phyloP scores from a whole-genome alignment of 2,113 vertebrate species.

The Eira barbara region DNA sequence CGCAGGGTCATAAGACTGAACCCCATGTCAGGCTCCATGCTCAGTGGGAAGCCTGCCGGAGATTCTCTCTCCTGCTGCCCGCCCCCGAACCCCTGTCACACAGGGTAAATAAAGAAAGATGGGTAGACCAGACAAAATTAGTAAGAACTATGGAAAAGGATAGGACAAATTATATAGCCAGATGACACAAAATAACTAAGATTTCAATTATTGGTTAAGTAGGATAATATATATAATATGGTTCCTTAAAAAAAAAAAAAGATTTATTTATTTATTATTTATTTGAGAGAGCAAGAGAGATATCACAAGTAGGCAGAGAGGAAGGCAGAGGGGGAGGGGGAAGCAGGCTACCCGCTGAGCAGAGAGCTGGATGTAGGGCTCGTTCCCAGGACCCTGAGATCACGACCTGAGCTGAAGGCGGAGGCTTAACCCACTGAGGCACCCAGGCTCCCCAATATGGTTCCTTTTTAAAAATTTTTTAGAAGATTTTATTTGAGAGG shows the following conservation, averaged over 20 bases:
- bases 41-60: not conserved
- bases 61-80: not conserved
- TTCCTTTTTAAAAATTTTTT: too few relatives aligned
- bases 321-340: too few relatives aligned
- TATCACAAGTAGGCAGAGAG: not conserved
- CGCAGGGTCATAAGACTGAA: not conserved
- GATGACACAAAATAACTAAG: not conserved
- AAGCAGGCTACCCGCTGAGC: not conserved
- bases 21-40: not conserved
- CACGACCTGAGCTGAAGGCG: too few relatives aligned
- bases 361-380: not conserved
- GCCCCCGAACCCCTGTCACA: not conserved
- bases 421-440: too few relatives aligned
- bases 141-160: not conserved
- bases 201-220: not conserved
- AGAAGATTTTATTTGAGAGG: not conserved
- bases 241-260: too few relatives aligned
- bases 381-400: too few relatives aligned
- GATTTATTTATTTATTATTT: too few relatives aligned
- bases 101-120: not conserved
- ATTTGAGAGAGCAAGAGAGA: not conserved
- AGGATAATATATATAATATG: not conserved
- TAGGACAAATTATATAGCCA: not conserved
- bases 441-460: not conserved
- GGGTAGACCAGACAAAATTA: not conserved